phyloP scores from a whole-genome alignment of 2,888 invertebrate genomes.

The Drosophila helvetica region DNA sequence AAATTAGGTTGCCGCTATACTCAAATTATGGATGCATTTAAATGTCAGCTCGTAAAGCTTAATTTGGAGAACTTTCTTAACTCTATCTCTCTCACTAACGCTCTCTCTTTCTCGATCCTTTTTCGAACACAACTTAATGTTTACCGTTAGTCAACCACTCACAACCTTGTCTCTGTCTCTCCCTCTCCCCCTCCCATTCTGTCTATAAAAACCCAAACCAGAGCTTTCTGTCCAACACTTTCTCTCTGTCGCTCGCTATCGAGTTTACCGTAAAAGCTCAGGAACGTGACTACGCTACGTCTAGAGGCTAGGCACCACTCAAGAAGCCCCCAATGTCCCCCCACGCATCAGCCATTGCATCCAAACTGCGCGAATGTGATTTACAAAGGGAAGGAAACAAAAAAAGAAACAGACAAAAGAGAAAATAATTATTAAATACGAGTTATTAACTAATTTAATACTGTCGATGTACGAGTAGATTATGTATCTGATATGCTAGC shows the following conservation, averaged over 20 bases:
- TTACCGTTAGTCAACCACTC: slow-evolving; percentile 47
- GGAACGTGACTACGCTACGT: slow-evolving; percentile 26
- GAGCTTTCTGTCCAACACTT: slow-evolving; percentile 34
- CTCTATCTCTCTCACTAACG: slow-evolving; percentile 36
- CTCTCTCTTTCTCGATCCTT: slow-evolving; percentile 28
- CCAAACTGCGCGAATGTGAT: slow-evolving; percentile 68
- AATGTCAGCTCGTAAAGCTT: slow-evolving; percentile 49
- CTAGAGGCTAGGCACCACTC: slow-evolving; percentile 16
- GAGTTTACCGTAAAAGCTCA: slow-evolving; percentile 12
- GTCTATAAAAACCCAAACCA: slow-evolving; percentile 1
- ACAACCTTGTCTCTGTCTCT: slow-evolving; percentile 10
- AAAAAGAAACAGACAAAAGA: slow-evolving; percentile 18
- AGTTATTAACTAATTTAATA: slow-evolving; percentile 32
- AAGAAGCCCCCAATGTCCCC: not conserved
- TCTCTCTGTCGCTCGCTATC: slow-evolving; percentile 26
- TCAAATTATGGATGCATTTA: slow-evolving; percentile 76
- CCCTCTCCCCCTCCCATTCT: not conserved
- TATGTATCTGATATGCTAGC: slow-evolving; percentile 58
- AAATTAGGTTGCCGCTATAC: slow-evolving; percentile 78
- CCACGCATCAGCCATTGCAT: slow-evolving; percentile 39
- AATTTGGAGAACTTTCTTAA: slow-evolving; percentile 47
- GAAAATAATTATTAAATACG: slow-evolving; percentile 22
- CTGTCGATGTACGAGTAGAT: slow-evolving; percentile 31
- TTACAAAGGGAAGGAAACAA: slow-evolving; percentile 50
- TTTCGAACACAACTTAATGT: slow-evolving; percentile 34